Conservation (phyloP, 1,140 invertebrate species). For the Trichomalopsis sarcophagae region DNA sequence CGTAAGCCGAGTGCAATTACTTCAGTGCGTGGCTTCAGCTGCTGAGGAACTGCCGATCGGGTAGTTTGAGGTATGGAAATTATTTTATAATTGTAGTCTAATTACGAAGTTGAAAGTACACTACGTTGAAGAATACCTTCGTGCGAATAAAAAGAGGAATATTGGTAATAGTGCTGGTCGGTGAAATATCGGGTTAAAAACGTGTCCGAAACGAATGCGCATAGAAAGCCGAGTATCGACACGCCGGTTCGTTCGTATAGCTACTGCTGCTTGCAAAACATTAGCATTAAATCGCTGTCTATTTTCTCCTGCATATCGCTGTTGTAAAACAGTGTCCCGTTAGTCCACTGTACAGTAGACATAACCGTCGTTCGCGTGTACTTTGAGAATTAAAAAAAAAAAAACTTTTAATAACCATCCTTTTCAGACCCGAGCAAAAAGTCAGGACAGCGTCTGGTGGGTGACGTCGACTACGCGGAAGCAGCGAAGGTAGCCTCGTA, state of each 20-base stretch:
- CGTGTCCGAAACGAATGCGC: not conserved
- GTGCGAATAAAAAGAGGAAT: too few relatives aligned
- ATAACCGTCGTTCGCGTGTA: too few relatives aligned
- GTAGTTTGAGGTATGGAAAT: not conserved
- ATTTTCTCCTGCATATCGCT: too few relatives aligned
- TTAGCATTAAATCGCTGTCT: too few relatives aligned
- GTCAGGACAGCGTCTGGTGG: conserved; percentile 89
- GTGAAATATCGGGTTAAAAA: not conserved
- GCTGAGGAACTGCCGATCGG: not conserved
- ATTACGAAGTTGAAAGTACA: too few relatives aligned
- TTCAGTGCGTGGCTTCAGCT: not conserved
- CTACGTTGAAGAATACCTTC: too few relatives aligned
- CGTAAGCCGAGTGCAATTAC: not conserved
- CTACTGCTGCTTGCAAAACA: too few relatives aligned
- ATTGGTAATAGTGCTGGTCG: too few relatives aligned
- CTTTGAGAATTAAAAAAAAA: too few relatives aligned
- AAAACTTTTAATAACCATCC: not conserved
- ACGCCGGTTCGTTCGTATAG: too few relatives aligned
- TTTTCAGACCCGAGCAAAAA: conserved; percentile 89
- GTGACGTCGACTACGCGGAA: conserved; percentile 94
- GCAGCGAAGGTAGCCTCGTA: conserved; percentile 87
- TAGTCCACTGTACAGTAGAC: not conserved
- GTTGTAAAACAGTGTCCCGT: too few relatives aligned
- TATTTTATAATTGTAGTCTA: not conserved
- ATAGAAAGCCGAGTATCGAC: not conserved